Conservation (phyloP, 1,140 invertebrate species). For the Cydia splendana region DNA sequence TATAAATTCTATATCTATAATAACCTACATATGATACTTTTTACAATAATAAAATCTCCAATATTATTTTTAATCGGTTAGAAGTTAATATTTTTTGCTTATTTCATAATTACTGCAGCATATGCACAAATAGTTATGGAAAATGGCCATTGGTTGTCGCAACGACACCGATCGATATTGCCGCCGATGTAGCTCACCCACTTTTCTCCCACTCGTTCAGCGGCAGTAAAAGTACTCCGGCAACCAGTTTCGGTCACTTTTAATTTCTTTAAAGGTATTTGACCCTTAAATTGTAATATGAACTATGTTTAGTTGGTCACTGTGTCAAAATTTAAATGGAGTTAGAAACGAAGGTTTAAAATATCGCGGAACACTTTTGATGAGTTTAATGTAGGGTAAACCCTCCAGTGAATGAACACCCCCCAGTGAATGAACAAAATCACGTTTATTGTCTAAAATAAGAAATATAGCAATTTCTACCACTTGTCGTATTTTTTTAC, state of each 20-base stretch:
- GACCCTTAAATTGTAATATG: not conserved
- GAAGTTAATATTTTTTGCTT: not conserved
- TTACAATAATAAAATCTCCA: too few relatives aligned
- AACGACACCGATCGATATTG: conserved; percentile 49
- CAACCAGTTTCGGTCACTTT: conserved; percentile 26
- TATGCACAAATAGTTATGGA: conserved; percentile 59
- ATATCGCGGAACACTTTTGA: not conserved
- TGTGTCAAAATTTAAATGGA: not conserved
- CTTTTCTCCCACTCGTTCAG: conserved; percentile 58
- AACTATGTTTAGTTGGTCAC: not conserved
- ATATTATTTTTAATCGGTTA: not conserved
- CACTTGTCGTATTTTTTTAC: too few relatives aligned
- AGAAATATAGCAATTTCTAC: too few relatives aligned
- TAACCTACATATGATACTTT: too few relatives aligned
- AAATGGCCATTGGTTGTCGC: conserved; percentile 60
- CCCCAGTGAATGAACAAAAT: too few relatives aligned
- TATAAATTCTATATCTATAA: too few relatives aligned
- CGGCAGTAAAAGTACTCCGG: conserved; percentile 16
- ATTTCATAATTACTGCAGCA: not conserved
- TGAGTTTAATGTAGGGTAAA: too few relatives aligned
- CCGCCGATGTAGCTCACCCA: conserved; percentile 60
- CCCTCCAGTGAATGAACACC: too few relatives aligned
- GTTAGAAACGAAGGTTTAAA: not conserved
- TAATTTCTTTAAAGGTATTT: conserved; percentile 5
- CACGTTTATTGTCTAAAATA: too few relatives aligned